Evolutionary conservation across 1,140 invertebrate genomes (phyloP), one percentile per base, ranked within the genome.

Genomic region (Drosophila quadrilineata): DNA sequence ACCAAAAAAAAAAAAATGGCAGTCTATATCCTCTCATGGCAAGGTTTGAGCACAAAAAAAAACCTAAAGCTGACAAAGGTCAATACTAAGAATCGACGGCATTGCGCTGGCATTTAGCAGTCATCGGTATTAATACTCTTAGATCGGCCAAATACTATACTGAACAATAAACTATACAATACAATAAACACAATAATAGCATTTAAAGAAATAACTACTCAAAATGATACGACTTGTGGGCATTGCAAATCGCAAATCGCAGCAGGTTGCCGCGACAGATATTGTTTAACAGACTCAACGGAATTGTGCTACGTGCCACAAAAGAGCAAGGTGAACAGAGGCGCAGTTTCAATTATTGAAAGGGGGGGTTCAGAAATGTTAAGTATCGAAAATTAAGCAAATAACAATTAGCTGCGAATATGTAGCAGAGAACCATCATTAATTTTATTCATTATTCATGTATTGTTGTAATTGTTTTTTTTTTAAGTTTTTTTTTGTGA

Each of bases 61-160:
- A 52, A 49, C 21, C 6, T 21, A 6, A 12, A 26, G 12, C 28
- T 16, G n/a, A n/a, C 29, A 67, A 62, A 67, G 58, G 58, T 41
- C 48, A 67, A 33, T 22, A 21, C 14, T 33, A 33, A 31, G 58
- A 67, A 67, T 54, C 14, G 21, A n/a, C 41, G 35, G 49, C 64
- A 62, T 62, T 67, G 59, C n/a, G n/a, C 65, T 68, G 65, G 60
- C 65, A 68, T 68, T 68, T 67, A 63, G 19, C n/a, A n/a, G n/a
- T n/a, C n/a, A n/a, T n/a, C n/a, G n/a, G n/a, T n/a, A n/a, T n/a
- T n/a, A n/a, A n/a, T n/a, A n/a, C n/a, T n/a, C n/a, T n/a, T n/a
- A n/a, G n/a, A n/a, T n/a, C n/a, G n/a, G n/a, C 22, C 31, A 31
- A 45, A 46, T 52, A 45, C 52, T 52, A 52, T 49, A 49, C 48